Conservation (phyloP, 30 jellyfish, hydroid and myxozoan genomes). For the Turritopsis dohrnii region DNA sequence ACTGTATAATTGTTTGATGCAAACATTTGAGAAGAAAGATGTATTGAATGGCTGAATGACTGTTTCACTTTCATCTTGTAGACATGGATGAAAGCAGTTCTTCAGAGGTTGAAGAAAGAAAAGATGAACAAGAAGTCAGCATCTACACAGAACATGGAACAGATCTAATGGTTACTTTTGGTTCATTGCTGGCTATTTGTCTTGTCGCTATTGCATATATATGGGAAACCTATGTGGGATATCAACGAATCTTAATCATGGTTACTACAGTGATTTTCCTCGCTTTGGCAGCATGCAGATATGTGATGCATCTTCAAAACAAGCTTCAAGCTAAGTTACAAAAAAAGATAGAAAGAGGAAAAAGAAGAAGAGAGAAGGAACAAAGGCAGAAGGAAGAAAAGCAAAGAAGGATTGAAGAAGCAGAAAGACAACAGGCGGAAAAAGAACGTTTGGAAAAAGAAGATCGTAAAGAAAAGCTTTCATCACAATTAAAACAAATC, state of each 20-base stretch:
- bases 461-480: neutral
- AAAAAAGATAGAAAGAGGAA: neutral
- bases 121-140: neutral
- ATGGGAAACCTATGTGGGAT: neutral
- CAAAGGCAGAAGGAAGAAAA: neutral
- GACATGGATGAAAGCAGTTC: neutral
- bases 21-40: too few species aligned
- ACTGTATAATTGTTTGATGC: too few species aligned
- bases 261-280: neutral
- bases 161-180: neutral
- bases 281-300: neutral
- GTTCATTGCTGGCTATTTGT: neutral
- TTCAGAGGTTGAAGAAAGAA: neutral
- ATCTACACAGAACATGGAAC: neutral
- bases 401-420: neutral
- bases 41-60: too few species aligned
- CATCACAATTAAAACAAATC: neutral
- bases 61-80: too few species aligned
- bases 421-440: neutral
- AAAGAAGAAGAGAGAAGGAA: neutral
- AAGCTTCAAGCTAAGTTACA: neutral
- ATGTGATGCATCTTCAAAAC: neutral
- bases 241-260: neutral
- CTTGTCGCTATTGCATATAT: neutral
- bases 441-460: neutral